phyloP scores from a whole-genome alignment of 2,888 invertebrate species.

The Calliphora vomitoria region DNA sequence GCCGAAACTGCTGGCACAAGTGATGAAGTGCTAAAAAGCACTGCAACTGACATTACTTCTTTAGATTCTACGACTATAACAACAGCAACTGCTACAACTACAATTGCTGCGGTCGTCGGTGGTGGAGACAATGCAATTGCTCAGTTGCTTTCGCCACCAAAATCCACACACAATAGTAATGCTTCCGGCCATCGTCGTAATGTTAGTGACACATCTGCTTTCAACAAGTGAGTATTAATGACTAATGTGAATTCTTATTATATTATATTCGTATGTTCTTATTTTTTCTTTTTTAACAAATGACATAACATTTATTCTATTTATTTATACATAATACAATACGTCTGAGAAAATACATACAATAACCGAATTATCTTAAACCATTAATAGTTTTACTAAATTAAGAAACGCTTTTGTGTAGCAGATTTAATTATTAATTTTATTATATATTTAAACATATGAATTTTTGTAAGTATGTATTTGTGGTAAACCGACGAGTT shows the following conservation, averaged over 20 bases:
- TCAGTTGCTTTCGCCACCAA: constrained; percentile 82
- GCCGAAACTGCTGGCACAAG: constrained; percentile 49
- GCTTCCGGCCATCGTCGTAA: constrained; percentile 89
- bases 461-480: no score
- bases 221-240: constrained; percentile 88
- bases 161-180: constrained; percentile 73
- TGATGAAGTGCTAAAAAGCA: constrained; percentile 66
- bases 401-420: no score
- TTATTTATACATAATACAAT: constrained; percentile 5
- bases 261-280: not conserved
- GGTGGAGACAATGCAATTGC: constrained; percentile 58
- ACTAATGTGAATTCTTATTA: not conserved
- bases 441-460: no score
- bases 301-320: constrained; percentile 21
- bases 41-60: constrained; percentile 71
- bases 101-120: constrained; percentile 14
- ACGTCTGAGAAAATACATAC: not conserved
- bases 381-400: no score
- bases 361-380: not conserved
- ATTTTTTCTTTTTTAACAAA: not conserved
- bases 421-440: no score
- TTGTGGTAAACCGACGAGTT: no score
- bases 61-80: constrained; percentile 69
- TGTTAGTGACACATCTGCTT: constrained; percentile 93
- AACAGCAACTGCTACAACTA: constrained; percentile 62